phyloP scores from a whole-genome alignment of 2,888 invertebrate genomes.

The Sinhomidia bicolor region DNA sequence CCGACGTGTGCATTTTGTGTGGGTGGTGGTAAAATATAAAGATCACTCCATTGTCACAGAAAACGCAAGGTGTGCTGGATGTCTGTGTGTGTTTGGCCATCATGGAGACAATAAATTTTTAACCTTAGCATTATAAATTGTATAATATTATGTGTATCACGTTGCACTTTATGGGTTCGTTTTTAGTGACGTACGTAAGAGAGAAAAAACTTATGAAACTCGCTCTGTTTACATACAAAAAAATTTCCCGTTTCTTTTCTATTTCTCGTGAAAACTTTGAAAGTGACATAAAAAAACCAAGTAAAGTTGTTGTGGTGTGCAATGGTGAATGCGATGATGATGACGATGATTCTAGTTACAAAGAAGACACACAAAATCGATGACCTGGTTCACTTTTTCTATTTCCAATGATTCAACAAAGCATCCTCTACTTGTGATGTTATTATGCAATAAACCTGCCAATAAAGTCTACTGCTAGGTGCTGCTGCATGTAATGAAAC shows the following conservation, averaged over 20 bases:
- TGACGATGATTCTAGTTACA: too few species aligned
- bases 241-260: background rate
- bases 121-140: background rate
- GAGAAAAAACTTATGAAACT: background rate
- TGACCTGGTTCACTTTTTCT: conserved; percentile 76
- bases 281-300: conserved; percentile 1
- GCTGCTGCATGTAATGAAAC: background rate
- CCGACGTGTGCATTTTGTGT: conserved; percentile 38
- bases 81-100: background rate
- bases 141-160: conserved; percentile 6
- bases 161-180: background rate
- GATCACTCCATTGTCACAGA: conserved; percentile 51
- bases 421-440: background rate
- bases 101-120: conserved; percentile 37
- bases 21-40: conserved; percentile 38
- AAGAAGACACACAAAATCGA: conserved; percentile 78
- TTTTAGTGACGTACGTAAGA: background rate
- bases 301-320: background rate
- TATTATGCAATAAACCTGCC: conserved; percentile 34
- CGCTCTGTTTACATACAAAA: background rate
- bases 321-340: too few species aligned
- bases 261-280: conserved; percentile 4
- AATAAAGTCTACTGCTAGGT: conserved; percentile 38
- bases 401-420: conserved; percentile 44
- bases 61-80: conserved; percentile 18